Evolutionary conservation across 2,113 vertebrate species (phyloP).

Genomic region (Tretioscincus oriximinensis): DNA sequence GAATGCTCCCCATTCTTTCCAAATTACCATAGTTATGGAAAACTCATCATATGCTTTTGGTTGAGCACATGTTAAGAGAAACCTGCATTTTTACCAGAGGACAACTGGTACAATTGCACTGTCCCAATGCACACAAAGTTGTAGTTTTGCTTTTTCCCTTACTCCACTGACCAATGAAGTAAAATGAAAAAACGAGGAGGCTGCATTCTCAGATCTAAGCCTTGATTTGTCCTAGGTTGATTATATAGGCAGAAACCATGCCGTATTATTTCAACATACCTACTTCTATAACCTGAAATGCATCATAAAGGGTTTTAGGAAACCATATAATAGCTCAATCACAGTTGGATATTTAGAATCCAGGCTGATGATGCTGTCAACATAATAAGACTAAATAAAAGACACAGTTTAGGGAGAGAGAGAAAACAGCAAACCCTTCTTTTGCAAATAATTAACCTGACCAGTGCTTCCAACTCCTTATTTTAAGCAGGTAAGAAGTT

Average conservation of each 20-base stretch:
- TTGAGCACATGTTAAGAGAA: too few relatives aligned
- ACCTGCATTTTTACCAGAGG: too few relatives aligned
- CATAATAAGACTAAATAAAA: neutral
- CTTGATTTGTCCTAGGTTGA: neutral
- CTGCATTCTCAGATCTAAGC: neutral
- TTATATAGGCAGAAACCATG: rapidly evolving
- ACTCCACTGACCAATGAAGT: slow-evolving; percentile 35
- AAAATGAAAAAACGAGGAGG: slow-evolving; percentile 52
- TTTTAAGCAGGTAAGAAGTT: slow-evolving; percentile 43
- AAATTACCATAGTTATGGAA: too few relatives aligned
- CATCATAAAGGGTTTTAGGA: neutral
- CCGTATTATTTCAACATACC: neutral
- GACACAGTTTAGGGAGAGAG: slow-evolving; percentile 22
- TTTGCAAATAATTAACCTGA: slow-evolving; percentile 51
- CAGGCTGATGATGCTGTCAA: slow-evolving; percentile 38
- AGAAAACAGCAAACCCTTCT: slow-evolving; percentile 12
- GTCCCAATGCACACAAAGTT: too few relatives aligned
- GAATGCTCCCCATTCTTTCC: too few relatives aligned
- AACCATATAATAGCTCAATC: neutral
- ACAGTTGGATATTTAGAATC: slow-evolving; percentile 24
- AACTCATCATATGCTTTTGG: too few relatives aligned
- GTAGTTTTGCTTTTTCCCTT: too few relatives aligned
- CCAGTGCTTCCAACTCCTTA: slow-evolving; percentile 25
- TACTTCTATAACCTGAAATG: neutral
- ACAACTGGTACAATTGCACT: too few relatives aligned